Percentiles rank a stretch among this genome's conserved stretches.
Conservation (phyloP, 2,888 invertebrate species). For the Agrotis ipsilon region DNA sequence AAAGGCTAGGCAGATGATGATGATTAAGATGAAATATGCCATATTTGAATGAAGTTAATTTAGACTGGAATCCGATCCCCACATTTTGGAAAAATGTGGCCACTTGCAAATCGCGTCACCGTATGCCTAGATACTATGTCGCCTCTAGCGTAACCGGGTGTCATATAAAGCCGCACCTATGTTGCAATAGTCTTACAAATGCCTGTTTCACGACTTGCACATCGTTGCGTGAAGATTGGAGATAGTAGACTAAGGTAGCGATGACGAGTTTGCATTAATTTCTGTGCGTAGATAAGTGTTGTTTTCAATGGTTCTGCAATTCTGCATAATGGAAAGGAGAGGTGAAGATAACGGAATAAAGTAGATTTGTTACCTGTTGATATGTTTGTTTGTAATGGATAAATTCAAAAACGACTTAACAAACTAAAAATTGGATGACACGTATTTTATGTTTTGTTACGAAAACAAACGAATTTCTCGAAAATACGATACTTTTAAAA, state of each 20-base stretch:
- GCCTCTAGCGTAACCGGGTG: conserved; percentile 12
- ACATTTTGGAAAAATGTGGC: not conserved
- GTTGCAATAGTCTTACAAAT: conserved; percentile 30
- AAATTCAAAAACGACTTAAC: too few relatives aligned
- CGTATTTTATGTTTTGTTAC: too few relatives aligned
- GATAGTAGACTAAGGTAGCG: conserved; percentile 36
- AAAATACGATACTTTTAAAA: too few relatives aligned
- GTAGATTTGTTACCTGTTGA: not conserved
- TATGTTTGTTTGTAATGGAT: too few relatives aligned
- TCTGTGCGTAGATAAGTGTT: conserved; percentile 10
- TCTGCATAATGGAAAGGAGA: conserved; percentile 24
- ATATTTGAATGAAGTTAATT: too few relatives aligned
- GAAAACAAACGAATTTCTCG: too few relatives aligned
- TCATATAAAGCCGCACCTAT: conserved; percentile 16
- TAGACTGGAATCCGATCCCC: not conserved
- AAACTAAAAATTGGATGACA: too few relatives aligned
- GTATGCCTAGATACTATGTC: not conserved
- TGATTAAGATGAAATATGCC: too few relatives aligned
- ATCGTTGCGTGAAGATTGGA: conserved; percentile 25
- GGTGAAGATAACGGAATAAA: conserved; percentile 6
- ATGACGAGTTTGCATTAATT: conserved; percentile 24
- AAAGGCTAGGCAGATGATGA: too few relatives aligned
- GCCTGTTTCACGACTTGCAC: not conserved
- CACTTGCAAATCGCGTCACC: too few relatives aligned
- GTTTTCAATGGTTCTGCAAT: conserved; percentile 1